These are phyloP conservation scores for Hetaerina americana DNA, from an alignment of 1,140 invertebrate genomes.

Conservation along the genomic window DNA sequence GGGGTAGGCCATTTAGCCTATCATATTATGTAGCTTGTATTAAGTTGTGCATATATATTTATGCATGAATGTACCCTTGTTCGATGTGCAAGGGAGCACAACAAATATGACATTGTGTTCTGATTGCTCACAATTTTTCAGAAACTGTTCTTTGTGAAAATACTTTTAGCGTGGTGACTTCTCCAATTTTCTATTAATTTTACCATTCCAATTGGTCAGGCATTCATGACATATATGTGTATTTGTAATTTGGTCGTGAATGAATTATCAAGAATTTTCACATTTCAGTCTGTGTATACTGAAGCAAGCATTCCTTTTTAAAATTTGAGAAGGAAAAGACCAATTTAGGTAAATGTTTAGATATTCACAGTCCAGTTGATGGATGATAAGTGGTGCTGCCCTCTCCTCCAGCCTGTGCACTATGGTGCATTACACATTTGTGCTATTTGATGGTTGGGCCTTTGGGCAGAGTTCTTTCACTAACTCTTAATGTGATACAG, in stretches of 20 bases:
- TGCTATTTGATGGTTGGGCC: neutral
- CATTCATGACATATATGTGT: too few species aligned
- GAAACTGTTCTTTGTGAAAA: too few species aligned
- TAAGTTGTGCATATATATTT: neutral
- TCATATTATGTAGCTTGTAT: neutral
- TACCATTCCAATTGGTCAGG: too few species aligned
- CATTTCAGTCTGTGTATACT: too few species aligned
- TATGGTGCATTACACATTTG: neutral
- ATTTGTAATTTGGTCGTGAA: too few species aligned
- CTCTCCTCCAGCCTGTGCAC: neutral
- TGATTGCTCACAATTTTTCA: too few species aligned
- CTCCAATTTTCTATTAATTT: too few species aligned
- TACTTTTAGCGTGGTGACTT: too few species aligned
- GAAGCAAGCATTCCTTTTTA: too few species aligned
- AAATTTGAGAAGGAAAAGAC: neutral
- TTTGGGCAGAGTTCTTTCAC: neutral
- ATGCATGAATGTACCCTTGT: neutral
- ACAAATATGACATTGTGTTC: neutral
- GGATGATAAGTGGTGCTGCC: neutral
- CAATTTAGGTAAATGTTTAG: neutral
- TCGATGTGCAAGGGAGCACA: neutral
- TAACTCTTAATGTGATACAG: neutral
- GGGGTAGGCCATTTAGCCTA: neutral
- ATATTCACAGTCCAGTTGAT: too few species aligned
- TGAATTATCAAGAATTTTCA: too few species aligned